These are phyloP conservation scores for Gallinago paraguaiae DNA, from an alignment of 2,113 vertebrate genomes.

Conservation along the genomic window DNA sequence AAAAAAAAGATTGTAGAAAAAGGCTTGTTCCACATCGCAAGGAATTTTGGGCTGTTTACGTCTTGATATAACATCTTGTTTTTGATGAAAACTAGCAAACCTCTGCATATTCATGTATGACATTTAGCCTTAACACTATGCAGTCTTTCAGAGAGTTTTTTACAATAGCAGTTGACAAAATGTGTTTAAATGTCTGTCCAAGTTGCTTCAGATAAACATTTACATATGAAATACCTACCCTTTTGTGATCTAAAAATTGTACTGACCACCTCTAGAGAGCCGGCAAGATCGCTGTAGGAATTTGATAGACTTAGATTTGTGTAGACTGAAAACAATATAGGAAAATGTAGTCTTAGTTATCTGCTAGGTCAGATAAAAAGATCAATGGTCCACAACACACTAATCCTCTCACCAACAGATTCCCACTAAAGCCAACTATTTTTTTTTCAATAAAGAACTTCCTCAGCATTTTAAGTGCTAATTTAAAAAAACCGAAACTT, in stretches of 20 bases:
- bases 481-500: not conserved
- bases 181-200: not conserved
- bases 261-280: not conserved
- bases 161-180: not conserved
- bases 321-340: not conserved
- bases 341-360: not conserved
- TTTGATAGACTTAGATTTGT: not conserved
- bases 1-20: not conserved
- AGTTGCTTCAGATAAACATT: not conserved
- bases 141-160: not conserved
- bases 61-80: not conserved
- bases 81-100: not conserved
- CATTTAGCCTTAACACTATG: not conserved
- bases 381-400: not conserved
- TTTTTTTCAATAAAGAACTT: not conserved
- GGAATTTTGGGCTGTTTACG: not conserved
- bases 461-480: not conserved
- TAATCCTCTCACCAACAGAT: not conserved
- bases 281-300: not conserved
- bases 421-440: not conserved
- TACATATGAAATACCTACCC: not conserved
- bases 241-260: not conserved
- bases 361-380: not conserved
- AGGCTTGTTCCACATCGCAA: fast-evolving
- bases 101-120: not conserved